Percentiles rank a stretch among this genome's conserved stretches.
phyloP scores from a whole-genome alignment of 2,888 invertebrate species.

The Morpho deidamia region DNA sequence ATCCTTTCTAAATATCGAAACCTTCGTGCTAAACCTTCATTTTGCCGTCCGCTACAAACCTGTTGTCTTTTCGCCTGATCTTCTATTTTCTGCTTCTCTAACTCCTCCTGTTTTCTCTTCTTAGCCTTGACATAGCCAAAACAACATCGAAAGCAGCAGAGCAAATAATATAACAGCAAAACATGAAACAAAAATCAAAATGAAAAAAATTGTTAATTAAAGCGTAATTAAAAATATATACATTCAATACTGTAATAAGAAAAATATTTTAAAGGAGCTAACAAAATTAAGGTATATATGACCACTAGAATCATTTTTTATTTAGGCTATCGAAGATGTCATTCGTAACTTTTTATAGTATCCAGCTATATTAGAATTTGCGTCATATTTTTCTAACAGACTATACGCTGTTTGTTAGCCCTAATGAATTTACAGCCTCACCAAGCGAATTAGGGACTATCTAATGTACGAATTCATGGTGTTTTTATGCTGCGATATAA shows the following conservation, averaged over 20 bases:
- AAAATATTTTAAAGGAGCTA: neutral
- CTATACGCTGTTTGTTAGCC: too few species aligned
- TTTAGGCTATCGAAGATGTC: too few species aligned
- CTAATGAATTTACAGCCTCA: too few species aligned
- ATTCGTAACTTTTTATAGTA: too few species aligned
- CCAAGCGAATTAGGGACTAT: too few species aligned
- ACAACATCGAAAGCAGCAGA: constrained; percentile 77
- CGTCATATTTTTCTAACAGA: too few species aligned
- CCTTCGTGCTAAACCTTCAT: too few species aligned
- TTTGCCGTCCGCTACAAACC: constrained; percentile 69
- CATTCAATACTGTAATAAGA: neutral
- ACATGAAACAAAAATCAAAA: constrained; percentile 61
- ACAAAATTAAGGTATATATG: neutral
- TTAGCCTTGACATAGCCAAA: constrained; percentile 83
- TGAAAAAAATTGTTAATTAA: neutral
- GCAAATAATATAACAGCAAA: constrained; percentile 67
- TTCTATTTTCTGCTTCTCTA: constrained; percentile 90
- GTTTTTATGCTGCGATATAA: too few species aligned
- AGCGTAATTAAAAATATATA: neutral
- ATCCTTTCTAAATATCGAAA: too few species aligned
- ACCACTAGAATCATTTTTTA: too few species aligned
- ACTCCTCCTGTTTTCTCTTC: constrained; percentile 90
- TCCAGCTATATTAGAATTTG: too few species aligned
- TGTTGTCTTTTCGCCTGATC: constrained; percentile 92
- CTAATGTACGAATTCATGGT: too few species aligned